A percentile compares a stretch with the other conserved stretches of the same genome.
phyloP scores from a whole-genome alignment of 2,888 invertebrate genomes.

The Epinotia ramella region DNA sequence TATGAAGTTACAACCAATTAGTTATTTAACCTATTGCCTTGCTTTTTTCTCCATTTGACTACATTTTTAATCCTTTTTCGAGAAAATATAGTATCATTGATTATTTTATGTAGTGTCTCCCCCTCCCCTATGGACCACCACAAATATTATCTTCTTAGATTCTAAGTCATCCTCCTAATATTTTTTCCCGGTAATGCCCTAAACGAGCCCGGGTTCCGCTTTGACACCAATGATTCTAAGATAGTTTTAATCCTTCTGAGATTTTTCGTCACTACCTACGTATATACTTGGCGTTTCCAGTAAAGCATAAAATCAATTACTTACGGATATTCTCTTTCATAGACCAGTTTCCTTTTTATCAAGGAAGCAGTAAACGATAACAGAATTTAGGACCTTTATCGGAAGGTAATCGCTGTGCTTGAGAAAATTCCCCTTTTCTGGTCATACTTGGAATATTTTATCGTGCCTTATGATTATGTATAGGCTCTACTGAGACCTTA shows the following conservation, averaged over 20 bases:
- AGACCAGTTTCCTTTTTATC: conserved; percentile 62
- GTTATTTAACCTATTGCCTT: too few relatives aligned
- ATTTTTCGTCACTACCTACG: too few relatives aligned
- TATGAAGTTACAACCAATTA: too few relatives aligned
- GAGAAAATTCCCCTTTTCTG: conserved; percentile 56
- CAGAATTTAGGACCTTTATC: conserved; percentile 70
- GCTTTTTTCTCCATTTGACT: too few relatives aligned
- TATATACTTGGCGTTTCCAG: neutral
- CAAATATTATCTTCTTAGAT: too few relatives aligned
- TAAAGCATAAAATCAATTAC: conserved; percentile 19
- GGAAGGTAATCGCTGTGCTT: conserved; percentile 58
- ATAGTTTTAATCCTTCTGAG: neutral
- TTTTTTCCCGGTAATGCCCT: too few relatives aligned
- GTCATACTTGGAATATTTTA: conserved; percentile 33
- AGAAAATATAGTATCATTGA: too few relatives aligned
- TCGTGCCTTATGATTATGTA: conserved; percentile 6
- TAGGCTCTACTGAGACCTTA: neutral
- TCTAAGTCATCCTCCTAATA: too few relatives aligned
- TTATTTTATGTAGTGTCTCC: too few relatives aligned
- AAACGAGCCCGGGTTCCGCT: too few relatives aligned
- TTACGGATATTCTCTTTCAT: conserved; percentile 1
- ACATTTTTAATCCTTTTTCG: too few relatives aligned
- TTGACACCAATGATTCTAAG: neutral
- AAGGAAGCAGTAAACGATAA: conserved; percentile 63
- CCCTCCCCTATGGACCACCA: too few relatives aligned